Conservation (phyloP, 2,888 invertebrate genomes). For the Sminthurinus aureus region DNA sequence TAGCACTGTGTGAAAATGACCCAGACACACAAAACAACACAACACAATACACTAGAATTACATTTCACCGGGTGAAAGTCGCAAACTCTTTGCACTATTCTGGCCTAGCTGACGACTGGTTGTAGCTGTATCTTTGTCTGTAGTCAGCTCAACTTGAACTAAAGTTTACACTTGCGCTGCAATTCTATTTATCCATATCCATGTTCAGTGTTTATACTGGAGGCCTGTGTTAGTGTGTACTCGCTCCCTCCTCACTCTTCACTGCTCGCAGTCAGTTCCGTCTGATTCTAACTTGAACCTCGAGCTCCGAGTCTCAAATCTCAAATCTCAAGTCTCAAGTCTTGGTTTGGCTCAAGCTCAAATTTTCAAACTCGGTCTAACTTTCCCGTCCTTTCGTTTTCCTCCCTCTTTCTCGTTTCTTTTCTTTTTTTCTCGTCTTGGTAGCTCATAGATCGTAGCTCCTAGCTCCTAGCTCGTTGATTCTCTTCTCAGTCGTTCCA, state of each 20-base stretch:
- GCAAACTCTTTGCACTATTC: neutral
- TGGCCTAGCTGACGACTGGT: too few relatives aligned
- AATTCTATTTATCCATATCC: conserved; percentile 40
- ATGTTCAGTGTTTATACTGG: conserved; percentile 2
- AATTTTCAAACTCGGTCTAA: neutral
- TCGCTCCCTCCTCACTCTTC: too few relatives aligned
- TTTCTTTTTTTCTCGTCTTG: neutral
- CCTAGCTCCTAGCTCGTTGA: neutral
- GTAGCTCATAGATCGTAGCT: too few relatives aligned
- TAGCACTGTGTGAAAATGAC: neutral
- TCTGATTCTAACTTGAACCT: too few relatives aligned
- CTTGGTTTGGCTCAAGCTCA: neutral
- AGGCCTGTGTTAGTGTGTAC: too few relatives aligned
- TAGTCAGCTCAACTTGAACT: conserved; percentile 18
- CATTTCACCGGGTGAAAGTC: neutral
- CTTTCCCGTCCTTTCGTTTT: conserved; percentile 29
- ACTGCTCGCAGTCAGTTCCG: too few relatives aligned
- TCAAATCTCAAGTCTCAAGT: neutral
- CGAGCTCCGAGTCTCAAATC: too few relatives aligned
- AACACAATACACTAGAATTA: neutral
- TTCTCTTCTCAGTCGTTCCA: neutral
- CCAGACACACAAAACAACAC: too few relatives aligned
- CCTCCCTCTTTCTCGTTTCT: neutral
- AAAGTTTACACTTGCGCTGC: conserved; percentile 32
- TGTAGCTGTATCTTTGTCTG: too few relatives aligned